Evolutionary conservation across 2,888 invertebrate genomes (phyloP), one percentile per base, ranked within the genome.

Genomic region (Idaea straminata): DNA sequence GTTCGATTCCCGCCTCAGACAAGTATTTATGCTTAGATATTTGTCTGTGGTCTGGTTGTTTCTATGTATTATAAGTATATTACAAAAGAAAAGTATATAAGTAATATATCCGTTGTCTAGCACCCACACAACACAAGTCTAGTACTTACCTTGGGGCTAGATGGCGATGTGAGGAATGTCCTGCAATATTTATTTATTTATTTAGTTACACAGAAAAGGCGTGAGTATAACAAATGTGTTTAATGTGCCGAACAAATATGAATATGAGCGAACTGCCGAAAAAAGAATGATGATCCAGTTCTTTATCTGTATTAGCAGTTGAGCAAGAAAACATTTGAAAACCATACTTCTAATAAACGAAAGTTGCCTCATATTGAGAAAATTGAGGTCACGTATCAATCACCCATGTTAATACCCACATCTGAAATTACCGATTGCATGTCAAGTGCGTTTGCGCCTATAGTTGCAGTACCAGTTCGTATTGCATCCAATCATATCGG

Each of bases 381-480:
- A 60, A 68, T 67, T 67, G 69, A 69, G 71, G 70, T 60, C 70
- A 70, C 61, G 59, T 63, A 68, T 68, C 72, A 63, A 73, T 71
- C 66, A 65, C 62, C 64, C 65, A 65, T 64, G 47, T 47, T 25
- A 13, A 47, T 47, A 47, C 47, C 47, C 47, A 47, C 47, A 47
- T 47, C 13, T 47, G 16, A 59, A 59, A 16, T 59, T 15, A 16
- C 58, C 58, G 58, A 16, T 59, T 59, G 58, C 58, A 59, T 59
- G 58, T 15, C 58, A 59, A 59, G 58, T 59, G 58, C 58, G 58
- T 59, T 59, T 59, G 15, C 58, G 16, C 15, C 4, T 15, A 59
- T 15, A 15, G 15, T 15, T 15, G 58, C n/a, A 59, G 7, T 59
- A 15, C 6, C 58, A 16, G 58, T 59, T 6, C 7, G 47, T 47